These are phyloP conservation scores for Neoarius graeffei DNA, from an alignment of 2,113 vertebrate species.

Conservation along the genomic window DNA sequence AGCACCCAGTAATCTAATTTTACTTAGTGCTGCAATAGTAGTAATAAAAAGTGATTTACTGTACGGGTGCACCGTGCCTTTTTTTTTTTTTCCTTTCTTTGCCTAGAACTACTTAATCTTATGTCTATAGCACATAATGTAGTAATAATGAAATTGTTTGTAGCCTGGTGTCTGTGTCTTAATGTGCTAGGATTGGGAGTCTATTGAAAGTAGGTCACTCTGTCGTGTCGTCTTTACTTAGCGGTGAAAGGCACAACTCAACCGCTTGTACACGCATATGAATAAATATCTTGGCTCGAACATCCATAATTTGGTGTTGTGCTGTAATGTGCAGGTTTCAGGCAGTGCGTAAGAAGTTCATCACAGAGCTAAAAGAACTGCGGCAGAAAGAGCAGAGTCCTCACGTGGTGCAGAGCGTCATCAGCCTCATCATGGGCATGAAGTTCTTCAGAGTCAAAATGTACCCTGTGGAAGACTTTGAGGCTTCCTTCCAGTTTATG, in stretches of 20 bases:
- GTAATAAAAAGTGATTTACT: constrained; percentile 39
- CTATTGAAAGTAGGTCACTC: not conserved
- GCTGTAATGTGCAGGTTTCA: constrained; percentile 82
- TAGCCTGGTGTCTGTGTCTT: not conserved
- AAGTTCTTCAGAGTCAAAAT: constrained; percentile 99
- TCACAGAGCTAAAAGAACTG: constrained; percentile 93
- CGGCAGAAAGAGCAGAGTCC: constrained; percentile 95
- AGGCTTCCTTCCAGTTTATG: constrained; percentile 99
- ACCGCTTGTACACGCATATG: too few relatives aligned
- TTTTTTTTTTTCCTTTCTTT: not conserved
- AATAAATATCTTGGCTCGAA: not conserved
- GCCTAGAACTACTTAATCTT: not conserved
- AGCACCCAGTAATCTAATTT: constrained; percentile 44
- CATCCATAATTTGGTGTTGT: not conserved
- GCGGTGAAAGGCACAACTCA: not conserved
- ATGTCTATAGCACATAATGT: not conserved
- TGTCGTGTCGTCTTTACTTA: not conserved
- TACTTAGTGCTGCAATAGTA: constrained; percentile 28
- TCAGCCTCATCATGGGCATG: constrained; percentile 99
- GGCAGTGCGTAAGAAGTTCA: constrained; percentile 96
- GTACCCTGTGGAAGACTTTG: constrained; percentile 99
- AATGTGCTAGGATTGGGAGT: not conserved
- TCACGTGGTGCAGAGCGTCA: constrained; percentile 90
- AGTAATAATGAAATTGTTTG: not conserved
- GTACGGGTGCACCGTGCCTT: not conserved